Evolutionary conservation across 2,113 vertebrate genomes (phyloP), one percentile per base, ranked within the genome.

Genomic region (Zosterops borbonicus): DNA sequence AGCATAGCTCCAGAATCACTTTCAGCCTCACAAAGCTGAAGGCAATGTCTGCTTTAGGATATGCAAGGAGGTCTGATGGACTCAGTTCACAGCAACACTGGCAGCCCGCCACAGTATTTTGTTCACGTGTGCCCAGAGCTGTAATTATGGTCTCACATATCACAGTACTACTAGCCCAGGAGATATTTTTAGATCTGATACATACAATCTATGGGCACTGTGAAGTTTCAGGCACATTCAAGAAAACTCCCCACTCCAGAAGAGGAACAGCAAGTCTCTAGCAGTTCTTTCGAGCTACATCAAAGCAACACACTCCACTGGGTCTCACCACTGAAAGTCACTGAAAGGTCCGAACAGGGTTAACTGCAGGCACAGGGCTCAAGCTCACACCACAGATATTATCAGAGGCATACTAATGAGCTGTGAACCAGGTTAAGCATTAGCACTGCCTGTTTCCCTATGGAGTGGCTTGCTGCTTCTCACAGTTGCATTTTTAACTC

Each of bases 71-170:
- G 71, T 82, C 53, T 13, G 1, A 41, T 2, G 49, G 77, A 50
- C 21, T 89, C 37, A 2, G 68, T 16, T 90, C 76, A 47, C 37
- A 47, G 73, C 0, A 0, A 75, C 37, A 1, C 60, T 68, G 90
- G 80, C 83, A 86, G 76, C 41, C 33, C 77, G 64, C 68, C 76
- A 49, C 37, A 35, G 62, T 42, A 81, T 95, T 90, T 83, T 77
- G 64, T 89, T 93, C 88, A 64, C 2, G 0, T 78, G 58, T 71
- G 83, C 49, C 41, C 67, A 67, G 83, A 90, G 80, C 60, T 84
- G 89, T 90, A 93, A 90, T 82, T 90, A 69, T 3, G 46, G 86
- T 81, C 93, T 95, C 92, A 87, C 44, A 67, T 96, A 83, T 87
- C 93, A 92, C 73, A 90, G 70, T 20, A 68, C 47, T 87, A 65